Percentiles rank a stretch among this genome's conserved stretches.
Evolutionary conservation across 1,140 invertebrate species (phyloP).

Genomic region (Sitobion miscanthi): DNA sequence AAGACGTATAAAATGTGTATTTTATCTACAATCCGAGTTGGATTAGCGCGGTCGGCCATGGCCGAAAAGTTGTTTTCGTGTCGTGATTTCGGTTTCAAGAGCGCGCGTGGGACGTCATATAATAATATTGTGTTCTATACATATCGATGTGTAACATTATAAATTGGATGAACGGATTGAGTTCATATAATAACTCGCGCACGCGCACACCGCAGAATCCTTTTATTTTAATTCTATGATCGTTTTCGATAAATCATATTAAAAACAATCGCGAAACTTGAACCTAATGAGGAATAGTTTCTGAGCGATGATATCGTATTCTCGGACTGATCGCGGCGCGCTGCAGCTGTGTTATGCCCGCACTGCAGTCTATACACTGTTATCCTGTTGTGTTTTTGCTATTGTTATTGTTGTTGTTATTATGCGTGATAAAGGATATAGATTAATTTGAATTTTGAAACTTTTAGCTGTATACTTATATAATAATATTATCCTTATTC

Average conservation of each 20-base stretch:
- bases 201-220: neutral
- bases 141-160: neutral
- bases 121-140: neutral
- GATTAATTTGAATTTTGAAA: conserved; percentile 18
- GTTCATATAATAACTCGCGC: neutral
- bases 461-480: neutral
- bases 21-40: neutral
- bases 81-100: neutral
- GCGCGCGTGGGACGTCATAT: neutral
- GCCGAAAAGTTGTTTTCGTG: neutral
- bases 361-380: neutral
- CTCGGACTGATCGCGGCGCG: neutral
- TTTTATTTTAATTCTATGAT: neutral
- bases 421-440: neutral
- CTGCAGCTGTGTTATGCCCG: neutral
- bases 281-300: conserved; percentile 14
- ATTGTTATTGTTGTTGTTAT: neutral
- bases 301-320: neutral
- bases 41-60: neutral
- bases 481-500: neutral
- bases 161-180: neutral
- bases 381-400: neutral
- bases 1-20: neutral
- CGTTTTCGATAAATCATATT: neutral
- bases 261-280: conserved; percentile 1